Percentiles rank a stretch among this genome's conserved stretches.
phyloP scores from a whole-genome alignment of 2,113 vertebrate species.

The Strigops habroptila region DNA sequence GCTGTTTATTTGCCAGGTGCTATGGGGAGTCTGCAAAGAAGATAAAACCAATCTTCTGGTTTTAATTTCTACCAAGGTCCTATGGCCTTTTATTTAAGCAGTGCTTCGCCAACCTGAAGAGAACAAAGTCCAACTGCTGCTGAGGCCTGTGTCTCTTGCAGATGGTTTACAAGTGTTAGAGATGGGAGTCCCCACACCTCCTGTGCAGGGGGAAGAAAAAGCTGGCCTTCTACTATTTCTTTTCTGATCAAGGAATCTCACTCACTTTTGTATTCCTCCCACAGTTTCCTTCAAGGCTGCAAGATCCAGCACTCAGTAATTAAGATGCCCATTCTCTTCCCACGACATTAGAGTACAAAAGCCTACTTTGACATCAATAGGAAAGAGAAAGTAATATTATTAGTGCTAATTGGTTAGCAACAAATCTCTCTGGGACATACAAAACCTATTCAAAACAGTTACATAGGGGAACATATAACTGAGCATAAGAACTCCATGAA shows the following conservation, averaged over 20 bases:
- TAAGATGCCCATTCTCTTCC: constrained; percentile 19
- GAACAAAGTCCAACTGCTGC: neutral
- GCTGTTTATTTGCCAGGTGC: neutral
- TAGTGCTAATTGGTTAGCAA: constrained; percentile 4
- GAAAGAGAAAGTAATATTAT: constrained; percentile 26
- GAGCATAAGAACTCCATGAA: neutral
- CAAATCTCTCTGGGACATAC: neutral
- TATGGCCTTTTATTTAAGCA: neutral
- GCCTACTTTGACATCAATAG: neutral
- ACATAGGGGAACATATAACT: neutral
- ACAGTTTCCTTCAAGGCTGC: neutral
- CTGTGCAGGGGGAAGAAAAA: neutral
- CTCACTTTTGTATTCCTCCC: neutral
- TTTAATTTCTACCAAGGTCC: neutral
- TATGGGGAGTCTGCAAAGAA: neutral
- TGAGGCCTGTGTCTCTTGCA: neutral
- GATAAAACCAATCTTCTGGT: neutral
- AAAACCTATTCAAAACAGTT: neutral
- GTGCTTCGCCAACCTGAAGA: neutral
- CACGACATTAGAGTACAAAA: constrained; percentile 12
- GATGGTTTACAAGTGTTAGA: neutral
- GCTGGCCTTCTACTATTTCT: neutral
- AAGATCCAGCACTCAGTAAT: neutral
- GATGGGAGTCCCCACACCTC: neutral
- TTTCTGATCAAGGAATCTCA: neutral